Conservation (phyloP, 2,113 vertebrate species). For the Xiphophorus hellerii region DNA sequence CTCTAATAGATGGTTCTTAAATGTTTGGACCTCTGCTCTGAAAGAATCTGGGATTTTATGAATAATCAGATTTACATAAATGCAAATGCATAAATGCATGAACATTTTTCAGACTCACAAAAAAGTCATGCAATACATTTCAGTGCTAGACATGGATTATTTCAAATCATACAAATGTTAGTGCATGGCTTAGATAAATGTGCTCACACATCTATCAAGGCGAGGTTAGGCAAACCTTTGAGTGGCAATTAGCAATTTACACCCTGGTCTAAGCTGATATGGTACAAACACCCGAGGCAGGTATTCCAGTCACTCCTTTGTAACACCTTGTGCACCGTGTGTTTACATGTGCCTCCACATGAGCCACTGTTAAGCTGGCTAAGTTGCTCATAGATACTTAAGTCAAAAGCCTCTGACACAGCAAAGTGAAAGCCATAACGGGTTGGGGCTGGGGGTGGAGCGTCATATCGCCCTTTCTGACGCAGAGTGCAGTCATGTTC, state of each 20-base stretch:
- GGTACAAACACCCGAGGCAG: constrained; percentile 59
- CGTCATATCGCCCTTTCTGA: constrained; percentile 74
- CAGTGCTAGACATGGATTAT: neutral
- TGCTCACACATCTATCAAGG: neutral
- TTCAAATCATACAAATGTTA: constrained; percentile 7
- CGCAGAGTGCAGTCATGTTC: constrained; percentile 77
- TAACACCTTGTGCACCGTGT: constrained; percentile 9
- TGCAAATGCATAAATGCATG: neutral
- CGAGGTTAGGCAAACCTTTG: constrained; percentile 39
- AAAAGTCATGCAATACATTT: constrained; percentile 1
- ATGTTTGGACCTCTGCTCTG: constrained; percentile 53
- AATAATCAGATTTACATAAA: neutral
- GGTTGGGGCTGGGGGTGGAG: constrained; percentile 42
- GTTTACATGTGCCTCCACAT: constrained; percentile 41
- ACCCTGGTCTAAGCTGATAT: constrained; percentile 49
- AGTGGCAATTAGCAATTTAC: constrained; percentile 72
- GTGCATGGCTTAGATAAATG: neutral
- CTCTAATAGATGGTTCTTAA: constrained; percentile 66
- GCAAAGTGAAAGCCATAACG: constrained; percentile 70
- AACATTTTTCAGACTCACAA: neutral
- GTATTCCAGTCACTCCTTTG: constrained; percentile 25
- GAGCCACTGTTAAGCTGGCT: constrained; percentile 33
- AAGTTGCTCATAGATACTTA: constrained; percentile 56
- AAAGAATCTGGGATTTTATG: constrained; percentile 31
- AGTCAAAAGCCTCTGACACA: constrained; percentile 70